Evolutionary conservation across 2,113 vertebrate species (phyloP).

Genomic region (Tretioscincus oriximinensis): DNA sequence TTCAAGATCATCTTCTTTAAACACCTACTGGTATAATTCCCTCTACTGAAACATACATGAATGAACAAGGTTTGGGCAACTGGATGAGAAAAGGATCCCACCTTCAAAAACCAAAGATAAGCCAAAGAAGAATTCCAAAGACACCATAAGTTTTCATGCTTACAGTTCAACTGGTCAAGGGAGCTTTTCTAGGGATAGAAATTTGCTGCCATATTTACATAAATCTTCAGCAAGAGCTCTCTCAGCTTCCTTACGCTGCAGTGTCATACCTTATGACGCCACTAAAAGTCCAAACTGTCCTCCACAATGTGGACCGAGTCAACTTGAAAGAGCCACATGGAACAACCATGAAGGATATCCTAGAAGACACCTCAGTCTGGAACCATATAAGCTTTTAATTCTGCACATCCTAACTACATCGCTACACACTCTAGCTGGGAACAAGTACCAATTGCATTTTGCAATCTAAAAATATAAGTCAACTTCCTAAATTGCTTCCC

Average conservation of each 20-base stretch:
- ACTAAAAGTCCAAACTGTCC: background rate
- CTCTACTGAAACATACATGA: no score
- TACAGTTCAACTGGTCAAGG: background rate
- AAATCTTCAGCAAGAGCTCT: background rate
- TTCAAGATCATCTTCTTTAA: background rate
- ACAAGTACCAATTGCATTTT: background rate
- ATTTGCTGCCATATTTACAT: background rate
- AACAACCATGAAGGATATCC: no score
- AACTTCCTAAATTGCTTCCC: background rate
- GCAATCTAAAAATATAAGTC: background rate
- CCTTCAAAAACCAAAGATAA: no score
- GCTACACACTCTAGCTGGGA: background rate
- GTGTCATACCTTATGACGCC: no score
- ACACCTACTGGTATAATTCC: background rate
- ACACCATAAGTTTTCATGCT: background rate
- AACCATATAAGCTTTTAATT: fast-evolving
- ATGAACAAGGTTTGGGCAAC: no score
- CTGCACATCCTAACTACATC: background rate
- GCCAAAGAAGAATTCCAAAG: background rate
- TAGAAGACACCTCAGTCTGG: background rate
- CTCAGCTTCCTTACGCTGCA: no score
- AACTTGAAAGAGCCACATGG: background rate
- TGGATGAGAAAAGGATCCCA: no score
- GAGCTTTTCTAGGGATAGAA: background rate
- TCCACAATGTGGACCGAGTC: background rate